A percentile compares a stretch with the other conserved stretches of the same genome.
Conservation (phyloP, 2,797 vertebrate species). For the Coilia nasus region DNA sequence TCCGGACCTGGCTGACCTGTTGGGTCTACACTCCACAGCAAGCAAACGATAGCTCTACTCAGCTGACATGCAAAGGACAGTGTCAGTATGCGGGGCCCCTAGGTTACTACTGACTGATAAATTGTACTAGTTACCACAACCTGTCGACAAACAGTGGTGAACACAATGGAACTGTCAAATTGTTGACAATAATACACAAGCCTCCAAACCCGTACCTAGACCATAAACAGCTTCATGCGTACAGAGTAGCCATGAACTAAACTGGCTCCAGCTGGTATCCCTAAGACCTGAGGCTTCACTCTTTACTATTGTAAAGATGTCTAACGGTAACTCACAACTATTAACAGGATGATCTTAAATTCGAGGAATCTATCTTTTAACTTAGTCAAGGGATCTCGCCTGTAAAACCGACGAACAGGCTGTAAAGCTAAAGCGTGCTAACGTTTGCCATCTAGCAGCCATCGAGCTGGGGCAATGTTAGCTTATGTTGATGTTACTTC, state of each 20-base stretch:
- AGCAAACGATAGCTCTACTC: background rate
- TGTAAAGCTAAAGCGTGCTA: background rate
- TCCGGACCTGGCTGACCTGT: conserved; percentile 25
- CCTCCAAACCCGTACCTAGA: background rate
- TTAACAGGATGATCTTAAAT: background rate
- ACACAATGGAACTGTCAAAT: background rate
- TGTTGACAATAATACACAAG: background rate
- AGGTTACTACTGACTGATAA: background rate
- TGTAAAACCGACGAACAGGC: conserved; percentile 37
- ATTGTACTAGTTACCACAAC: background rate
- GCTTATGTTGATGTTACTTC: conserved; percentile 27
- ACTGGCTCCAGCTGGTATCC: background rate
- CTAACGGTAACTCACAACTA: background rate
- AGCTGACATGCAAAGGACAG: background rate
- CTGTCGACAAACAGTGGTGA: background rate
- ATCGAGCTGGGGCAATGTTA: background rate
- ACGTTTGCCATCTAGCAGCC: background rate
- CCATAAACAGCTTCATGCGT: conserved; percentile 17
- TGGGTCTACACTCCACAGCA: background rate
- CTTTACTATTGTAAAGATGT: background rate
- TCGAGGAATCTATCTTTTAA: background rate
- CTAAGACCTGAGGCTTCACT: background rate
- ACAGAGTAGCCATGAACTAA: background rate
- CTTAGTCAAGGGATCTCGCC: background rate
- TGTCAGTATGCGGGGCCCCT: background rate